Evolutionary conservation across 2,797 vertebrate species (phyloP).

Genomic region (Synaphobranchus kaupii): DNA sequence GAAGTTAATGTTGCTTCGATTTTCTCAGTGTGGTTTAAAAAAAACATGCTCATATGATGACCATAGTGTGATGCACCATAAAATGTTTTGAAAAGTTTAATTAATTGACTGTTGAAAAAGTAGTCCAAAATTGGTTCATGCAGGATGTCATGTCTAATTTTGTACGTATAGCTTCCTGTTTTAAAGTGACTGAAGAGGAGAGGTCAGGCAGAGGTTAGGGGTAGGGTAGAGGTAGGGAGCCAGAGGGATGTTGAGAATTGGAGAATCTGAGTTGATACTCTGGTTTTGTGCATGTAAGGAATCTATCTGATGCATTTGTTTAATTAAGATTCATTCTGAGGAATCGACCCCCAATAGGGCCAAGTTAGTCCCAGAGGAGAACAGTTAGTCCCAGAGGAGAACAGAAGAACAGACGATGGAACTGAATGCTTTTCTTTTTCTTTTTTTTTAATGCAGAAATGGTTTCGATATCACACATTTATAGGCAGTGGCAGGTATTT

Average conservation of each 20-base stretch:
- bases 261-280: too few species aligned
- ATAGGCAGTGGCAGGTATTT: too few species aligned
- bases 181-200: background rate
- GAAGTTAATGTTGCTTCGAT: background rate
- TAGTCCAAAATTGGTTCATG: background rate
- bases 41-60: background rate
- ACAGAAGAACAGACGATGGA: too few species aligned
- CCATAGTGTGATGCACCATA: background rate
- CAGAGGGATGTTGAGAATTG: too few species aligned
- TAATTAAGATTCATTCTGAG: background rate
- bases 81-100: background rate
- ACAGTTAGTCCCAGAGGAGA: too few species aligned
- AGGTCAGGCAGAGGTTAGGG: background rate
- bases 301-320: too few species aligned
- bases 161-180: background rate
- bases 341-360: background rate
- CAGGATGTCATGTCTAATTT: background rate
- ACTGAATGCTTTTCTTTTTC: too few species aligned
- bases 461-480: too few species aligned
- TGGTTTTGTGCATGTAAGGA: too few species aligned
- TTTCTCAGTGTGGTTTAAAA: background rate
- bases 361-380: too few species aligned
- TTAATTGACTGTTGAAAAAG: background rate
- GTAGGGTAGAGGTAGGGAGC: too few species aligned
- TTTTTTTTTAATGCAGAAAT: too few species aligned